Evolutionary conservation across 1,140 invertebrate species (phyloP).

Genomic region (Popillia japonica): DNA sequence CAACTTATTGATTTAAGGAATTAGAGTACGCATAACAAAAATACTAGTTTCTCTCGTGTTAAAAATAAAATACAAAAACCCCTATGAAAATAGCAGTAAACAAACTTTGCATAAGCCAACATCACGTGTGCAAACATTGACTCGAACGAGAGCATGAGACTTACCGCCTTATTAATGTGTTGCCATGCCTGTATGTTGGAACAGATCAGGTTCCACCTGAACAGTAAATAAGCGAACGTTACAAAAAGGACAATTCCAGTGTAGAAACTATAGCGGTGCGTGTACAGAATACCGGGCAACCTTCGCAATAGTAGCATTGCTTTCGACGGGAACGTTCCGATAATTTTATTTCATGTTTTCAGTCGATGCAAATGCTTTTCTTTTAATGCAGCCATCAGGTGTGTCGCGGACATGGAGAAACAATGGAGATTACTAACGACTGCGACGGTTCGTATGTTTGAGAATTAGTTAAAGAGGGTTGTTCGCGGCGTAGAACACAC

Average conservation of each 20-base stretch:
- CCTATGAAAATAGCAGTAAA: background rate
- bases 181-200: conserved; percentile 66
- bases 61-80: background rate
- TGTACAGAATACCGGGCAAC: conserved; percentile 45
- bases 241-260: conserved; percentile 37
- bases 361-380: background rate
- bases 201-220: conserved; percentile 68
- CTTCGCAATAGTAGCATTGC: conserved; percentile 34
- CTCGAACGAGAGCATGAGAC: conserved; percentile 47
- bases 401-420: background rate
- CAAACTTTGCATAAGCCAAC: background rate
- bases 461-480: background rate
- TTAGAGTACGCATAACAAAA: too few relatives aligned
- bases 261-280: conserved; percentile 42
- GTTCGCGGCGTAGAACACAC: background rate
- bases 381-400: background rate
- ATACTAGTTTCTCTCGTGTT: background rate
- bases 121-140: background rate
- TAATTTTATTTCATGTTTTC: background rate
- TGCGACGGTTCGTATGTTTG: background rate
- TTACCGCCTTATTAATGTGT: conserved; percentile 67
- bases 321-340: background rate
- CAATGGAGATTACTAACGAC: background rate
- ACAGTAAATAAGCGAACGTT: conserved; percentile 57
- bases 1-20: too few relatives aligned